Base-by-base conservation (phyloP, 2,888 invertebrate genomes). In the Dasypogon diadema region DNA sequence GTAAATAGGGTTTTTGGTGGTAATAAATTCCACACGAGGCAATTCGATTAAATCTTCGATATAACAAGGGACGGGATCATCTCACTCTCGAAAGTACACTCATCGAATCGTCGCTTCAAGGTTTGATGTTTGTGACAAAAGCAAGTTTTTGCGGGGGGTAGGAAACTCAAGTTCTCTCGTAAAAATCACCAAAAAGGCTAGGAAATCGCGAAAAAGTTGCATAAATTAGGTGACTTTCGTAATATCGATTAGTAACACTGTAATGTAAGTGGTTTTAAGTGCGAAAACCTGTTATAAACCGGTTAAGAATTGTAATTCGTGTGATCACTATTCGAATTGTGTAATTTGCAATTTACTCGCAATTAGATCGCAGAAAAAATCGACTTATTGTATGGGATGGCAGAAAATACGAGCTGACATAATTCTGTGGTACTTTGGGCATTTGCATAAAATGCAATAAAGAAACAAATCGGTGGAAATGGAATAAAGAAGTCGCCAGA, bases 361-460 rank as follows among this genome's bases (percentile, higher is more conserved):
- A 14, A n/a, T 16, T 51, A 21, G 4, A 51, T 16, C 51, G 18
- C 2, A 21, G 51, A n/a, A 18, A 51, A 51, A 51, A 16, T 21
- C 5, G 14, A 12, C 18, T 37, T 65, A 12, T 18, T 18, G 37
- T 2, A 42, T 3, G 46, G 37, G 24, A 18, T 21, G 46, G 14
- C 46, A 46, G 14, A 14, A 65, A 65, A 65, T 46, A 65, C 48
- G 65, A 65, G 65, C 65, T 65, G 65, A 65, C 65, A 65, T 3
- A 21, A 51, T 42, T 42, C 10, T 1, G 10, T 10, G 10, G 34
- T 30, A 30, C 10, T 30, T 30, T 30, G 34, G 5, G 10, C 5
- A 30, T 6, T 6, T 0, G 6, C 10, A 1, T 22, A 21, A 37
- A 63, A 34, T 63, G 21, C 46, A 46, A 21, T 22, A 18, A 26